A percentile compares a stretch with the other conserved stretches of the same genome.
These are phyloP conservation scores for Eulemur rubriventer DNA, from an alignment of 2,797 vertebrate species.

Conservation along the genomic window DNA sequence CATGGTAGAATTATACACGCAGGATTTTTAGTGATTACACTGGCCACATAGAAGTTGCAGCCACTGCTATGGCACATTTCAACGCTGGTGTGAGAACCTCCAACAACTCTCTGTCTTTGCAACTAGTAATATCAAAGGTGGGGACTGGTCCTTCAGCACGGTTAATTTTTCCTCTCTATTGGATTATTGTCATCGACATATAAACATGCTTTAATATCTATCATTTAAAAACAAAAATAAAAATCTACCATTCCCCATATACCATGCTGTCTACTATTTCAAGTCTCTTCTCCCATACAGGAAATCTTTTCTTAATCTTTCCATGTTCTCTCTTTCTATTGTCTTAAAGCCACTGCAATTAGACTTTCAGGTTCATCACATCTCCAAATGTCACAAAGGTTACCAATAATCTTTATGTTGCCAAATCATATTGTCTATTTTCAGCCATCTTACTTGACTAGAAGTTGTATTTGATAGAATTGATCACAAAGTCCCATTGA, in stretches of 20 bases:
- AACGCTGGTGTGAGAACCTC: no score
- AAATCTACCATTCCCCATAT: neutral
- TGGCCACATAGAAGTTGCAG: neutral
- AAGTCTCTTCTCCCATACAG: neutral
- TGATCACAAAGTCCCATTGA: neutral
- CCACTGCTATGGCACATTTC: neutral
- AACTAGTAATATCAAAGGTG: neutral
- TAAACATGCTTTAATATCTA: neutral
- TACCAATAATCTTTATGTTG: neutral
- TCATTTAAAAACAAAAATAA: neutral
- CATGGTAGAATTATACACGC: accelerated
- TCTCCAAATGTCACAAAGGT: neutral
- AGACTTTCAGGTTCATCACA: neutral
- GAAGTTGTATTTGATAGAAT: neutral
- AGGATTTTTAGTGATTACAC: neutral
- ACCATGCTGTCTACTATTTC: neutral
- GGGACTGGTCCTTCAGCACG: no score
- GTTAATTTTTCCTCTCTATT: neutral
- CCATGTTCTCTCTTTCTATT: neutral
- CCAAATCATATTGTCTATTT: neutral
- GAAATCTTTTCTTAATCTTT: neutral
- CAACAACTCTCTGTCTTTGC: accelerated
- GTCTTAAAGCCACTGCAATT: neutral
- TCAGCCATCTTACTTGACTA: neutral
- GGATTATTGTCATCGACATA: neutral